Base-by-base conservation (phyloP, 2,113 vertebrate species). In the Zingel zingel region DNA sequence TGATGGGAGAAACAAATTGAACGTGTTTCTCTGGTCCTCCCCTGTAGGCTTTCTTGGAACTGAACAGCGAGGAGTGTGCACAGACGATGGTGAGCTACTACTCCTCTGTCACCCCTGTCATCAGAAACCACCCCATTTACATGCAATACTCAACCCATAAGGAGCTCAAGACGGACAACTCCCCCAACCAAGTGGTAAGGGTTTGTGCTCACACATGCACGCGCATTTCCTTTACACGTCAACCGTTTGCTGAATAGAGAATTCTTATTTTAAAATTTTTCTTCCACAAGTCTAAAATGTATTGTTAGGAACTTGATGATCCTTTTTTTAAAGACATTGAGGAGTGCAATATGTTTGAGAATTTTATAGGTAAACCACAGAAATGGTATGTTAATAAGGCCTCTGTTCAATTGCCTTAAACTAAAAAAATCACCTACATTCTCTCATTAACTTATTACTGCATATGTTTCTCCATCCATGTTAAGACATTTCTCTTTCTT, bases 81-180 rank as follows among this genome's bases (percentile, higher is more conserved):
- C 98, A 98, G 94, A 98, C 98, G 14, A 98, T 99, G 98, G 97
- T 99, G 10, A 98, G 95, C 94, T 99, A 99, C 92, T 99, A 99
- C 87, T 97, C 97, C 5, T 97, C 98, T 0, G 98, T 98, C 74
- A 97, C 98, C 0, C 97, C 98, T 0, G 95, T 99, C 84, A 95
- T 99, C 63, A 95, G 98, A 2, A 98, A 96, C 84, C 97, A 99
- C 86, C 97, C 97, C 45, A 96, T 99, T 90, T 99, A 97, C 85
- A 97, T 99, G 90, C 98, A 99, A 83, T 99, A 97, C 93, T 99
- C 98, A 56, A 99, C 97, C 90, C 98, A 99, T 90, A 99, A 99
- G 93, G 98, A 99, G 89, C 96, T 99, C 54, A 99, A 99, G 94
- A 99, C 98, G 0, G 98, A 99, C 94, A 98, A 96, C 93, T 97